phyloP scores from a whole-genome alignment of 2,888 invertebrate species.

The Incurvaria masculella region DNA sequence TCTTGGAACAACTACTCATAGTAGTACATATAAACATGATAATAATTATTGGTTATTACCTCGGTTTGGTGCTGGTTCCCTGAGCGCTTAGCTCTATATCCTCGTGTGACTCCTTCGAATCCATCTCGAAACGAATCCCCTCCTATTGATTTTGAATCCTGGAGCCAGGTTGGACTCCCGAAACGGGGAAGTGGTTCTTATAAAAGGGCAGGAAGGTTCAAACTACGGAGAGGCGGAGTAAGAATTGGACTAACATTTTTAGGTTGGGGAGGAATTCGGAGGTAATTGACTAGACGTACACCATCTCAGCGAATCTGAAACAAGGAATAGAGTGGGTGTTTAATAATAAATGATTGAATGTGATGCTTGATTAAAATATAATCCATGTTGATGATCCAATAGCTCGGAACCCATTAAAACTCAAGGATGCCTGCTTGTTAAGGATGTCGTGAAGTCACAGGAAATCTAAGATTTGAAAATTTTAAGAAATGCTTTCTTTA shows the following conservation, averaged over 20 bases:
- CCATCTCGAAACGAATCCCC: constrained; percentile 40
- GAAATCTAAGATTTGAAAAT: not conserved
- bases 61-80: constrained; percentile 37
- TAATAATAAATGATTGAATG: constrained; percentile 3
- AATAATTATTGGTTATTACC: too few species aligned
- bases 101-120: constrained; percentile 27
- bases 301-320: constrained; percentile 32
- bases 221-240: constrained; percentile 21
- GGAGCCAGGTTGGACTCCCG: constrained; percentile 9
- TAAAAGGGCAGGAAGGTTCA: constrained; percentile 11
- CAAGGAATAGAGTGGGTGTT: constrained; percentile 17
- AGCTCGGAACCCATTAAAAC: not conserved
- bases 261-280: constrained; percentile 19
- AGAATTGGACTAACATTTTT: constrained; percentile 45
- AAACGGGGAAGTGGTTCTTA: constrained; percentile 15
- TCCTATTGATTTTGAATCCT: constrained; percentile 10
- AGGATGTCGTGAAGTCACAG: too few species aligned
- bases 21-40: too few species aligned
- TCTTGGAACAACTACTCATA: too few species aligned
- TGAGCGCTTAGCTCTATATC: constrained; percentile 48
- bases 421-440: not conserved
- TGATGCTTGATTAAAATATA: constrained; percentile 7
- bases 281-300: constrained; percentile 33
- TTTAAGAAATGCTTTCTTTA: too few species aligned
- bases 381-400: constrained; percentile 1